Conservation (phyloP, 2,113 vertebrate species). For the Pachypanchax playfairii region DNA sequence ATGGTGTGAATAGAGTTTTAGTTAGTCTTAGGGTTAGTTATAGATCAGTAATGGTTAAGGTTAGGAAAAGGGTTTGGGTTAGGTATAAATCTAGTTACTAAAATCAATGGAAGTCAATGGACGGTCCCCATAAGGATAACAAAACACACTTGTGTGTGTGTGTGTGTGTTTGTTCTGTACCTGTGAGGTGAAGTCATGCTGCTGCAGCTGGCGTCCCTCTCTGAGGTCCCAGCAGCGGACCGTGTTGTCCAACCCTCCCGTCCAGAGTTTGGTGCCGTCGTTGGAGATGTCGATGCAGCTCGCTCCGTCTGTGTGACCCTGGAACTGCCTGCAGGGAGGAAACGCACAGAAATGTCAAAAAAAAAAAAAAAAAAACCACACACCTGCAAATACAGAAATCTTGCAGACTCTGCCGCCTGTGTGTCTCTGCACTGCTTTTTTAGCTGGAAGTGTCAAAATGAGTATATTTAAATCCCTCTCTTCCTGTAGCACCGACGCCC, state of each 20-base stretch:
- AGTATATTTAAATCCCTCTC: slow-evolving; percentile 26
- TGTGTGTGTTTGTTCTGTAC: slow-evolving; percentile 29
- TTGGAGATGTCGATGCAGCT: slow-evolving; percentile 85
- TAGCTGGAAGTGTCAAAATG: slow-evolving; percentile 28
- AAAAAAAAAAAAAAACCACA: slow-evolving; percentile 8
- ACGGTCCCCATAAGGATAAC: too few relatives aligned
- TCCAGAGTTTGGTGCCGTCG: slow-evolving; percentile 84
- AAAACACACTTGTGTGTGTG: too few relatives aligned
- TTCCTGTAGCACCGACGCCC: slow-evolving; percentile 1
- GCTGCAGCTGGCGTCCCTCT: slow-evolving; percentile 81
- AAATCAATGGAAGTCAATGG: too few relatives aligned
- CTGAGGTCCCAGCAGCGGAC: slow-evolving; percentile 82
- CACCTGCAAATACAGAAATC: slow-evolving; percentile 52
- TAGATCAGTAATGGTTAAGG: too few relatives aligned
- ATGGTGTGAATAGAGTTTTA: too few relatives aligned
- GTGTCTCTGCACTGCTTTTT: slow-evolving; percentile 10
- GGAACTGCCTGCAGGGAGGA: slow-evolving; percentile 75
- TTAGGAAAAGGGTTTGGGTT: too few relatives aligned
- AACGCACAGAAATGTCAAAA: background rate
- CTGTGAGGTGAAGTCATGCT: slow-evolving; percentile 83
- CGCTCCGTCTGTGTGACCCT: slow-evolving; percentile 82
- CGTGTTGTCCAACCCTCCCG: slow-evolving; percentile 82
- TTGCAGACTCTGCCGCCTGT: slow-evolving; percentile 50
- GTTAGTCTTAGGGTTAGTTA: too few relatives aligned
- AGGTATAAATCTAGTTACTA: too few relatives aligned